Base-by-base conservation (phyloP, 1,140 invertebrate species). In the Pollicipes pollicipes region DNA sequence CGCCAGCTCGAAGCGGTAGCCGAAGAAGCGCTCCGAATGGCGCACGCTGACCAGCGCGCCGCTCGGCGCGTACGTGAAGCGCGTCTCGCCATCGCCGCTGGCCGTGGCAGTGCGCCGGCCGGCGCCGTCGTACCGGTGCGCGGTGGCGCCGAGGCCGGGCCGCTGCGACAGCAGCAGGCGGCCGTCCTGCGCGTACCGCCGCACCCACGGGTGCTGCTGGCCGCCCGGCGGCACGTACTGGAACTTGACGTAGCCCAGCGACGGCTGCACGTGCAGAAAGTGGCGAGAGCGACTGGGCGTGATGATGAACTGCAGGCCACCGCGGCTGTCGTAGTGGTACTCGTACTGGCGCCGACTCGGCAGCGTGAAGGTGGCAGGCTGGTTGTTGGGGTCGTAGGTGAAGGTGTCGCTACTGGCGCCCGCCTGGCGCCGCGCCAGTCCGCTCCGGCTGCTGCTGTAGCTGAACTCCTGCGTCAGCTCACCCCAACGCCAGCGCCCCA, bases 401-500 rank as follows among this genome's bases (percentile, higher is more conserved):
- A 70, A 26, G 2, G 24, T 0, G 28, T 35, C 35, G 35, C 6
- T 8, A 8, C 6, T 35, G 35, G 6, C 21, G 45, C 21, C 6
- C 45, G 45, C 24, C 45, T 58, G 45, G 10, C 45, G 45, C 58
- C 70, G 37, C 26, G 72, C 31, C 16, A 45, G 67, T 10, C 64
- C 30, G 31, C 30, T 68, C 31, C 70, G 37, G 37, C 37, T 28
- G n/a, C n/a, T n/a, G 24, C 32, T 63, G 30, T 69, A 45, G 24
- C 29, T n/a, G 35, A 66, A 29, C 69, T 70, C 87, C 77, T 96
- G 89, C 74, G 89, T 87, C 10, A 89, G 86, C 0, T 85, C 83
- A 1, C 93, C 94, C 88, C 94, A 95, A 76, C 88, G 87, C 92
- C 94, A 96, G 28, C 86, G 86, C 73, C 91, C 88, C n/a, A 97